Conservation (phyloP, 2,797 vertebrate species). For the Heterohyrax brucei region DNA sequence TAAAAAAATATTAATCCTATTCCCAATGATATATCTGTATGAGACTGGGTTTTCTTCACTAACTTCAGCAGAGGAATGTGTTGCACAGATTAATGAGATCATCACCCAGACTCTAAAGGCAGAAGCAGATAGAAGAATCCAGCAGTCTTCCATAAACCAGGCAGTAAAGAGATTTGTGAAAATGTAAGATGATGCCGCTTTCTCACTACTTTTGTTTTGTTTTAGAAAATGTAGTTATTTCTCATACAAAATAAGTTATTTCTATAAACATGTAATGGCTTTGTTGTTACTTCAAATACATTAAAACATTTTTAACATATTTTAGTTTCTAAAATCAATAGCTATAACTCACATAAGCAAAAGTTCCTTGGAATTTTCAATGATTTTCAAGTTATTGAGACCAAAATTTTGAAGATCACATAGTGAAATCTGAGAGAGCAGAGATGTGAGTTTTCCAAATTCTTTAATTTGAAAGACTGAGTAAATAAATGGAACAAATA, state of each 20-base stretch:
- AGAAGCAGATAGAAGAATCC: not conserved
- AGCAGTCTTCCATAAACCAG: conserved; percentile 3
- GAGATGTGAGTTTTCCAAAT: conserved; percentile 8
- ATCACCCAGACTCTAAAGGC: not conserved
- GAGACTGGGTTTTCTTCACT: conserved; percentile 15
- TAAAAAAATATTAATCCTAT: conserved; percentile 1
- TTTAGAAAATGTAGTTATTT: conserved; percentile 56
- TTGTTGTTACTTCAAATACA: conserved; percentile 35
- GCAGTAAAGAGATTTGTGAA: conserved; percentile 28
- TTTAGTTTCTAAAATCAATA: conserved; percentile 43
- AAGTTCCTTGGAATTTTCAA: not conserved
- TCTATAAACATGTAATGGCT: not conserved
- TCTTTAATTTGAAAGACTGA: conserved; percentile 46
- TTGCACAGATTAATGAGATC: conserved; percentile 32
- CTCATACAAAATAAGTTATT: conserved; percentile 24
- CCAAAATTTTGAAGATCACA: not conserved
- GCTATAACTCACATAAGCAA: conserved; percentile 20
- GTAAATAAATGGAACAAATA: conserved; percentile 16
- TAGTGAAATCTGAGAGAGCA: not conserved
- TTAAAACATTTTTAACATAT: conserved; percentile 6
- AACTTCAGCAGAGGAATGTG: conserved; percentile 6
- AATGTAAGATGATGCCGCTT: conserved; percentile 8
- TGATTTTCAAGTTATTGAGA: conserved; percentile 43
- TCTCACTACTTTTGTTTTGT: not conserved
- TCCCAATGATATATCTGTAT: not conserved